Evolutionary conservation across 2,888 invertebrate species (phyloP), one percentile per base, ranked within the genome.

Genomic region (Campopleginae sp.): DNA sequence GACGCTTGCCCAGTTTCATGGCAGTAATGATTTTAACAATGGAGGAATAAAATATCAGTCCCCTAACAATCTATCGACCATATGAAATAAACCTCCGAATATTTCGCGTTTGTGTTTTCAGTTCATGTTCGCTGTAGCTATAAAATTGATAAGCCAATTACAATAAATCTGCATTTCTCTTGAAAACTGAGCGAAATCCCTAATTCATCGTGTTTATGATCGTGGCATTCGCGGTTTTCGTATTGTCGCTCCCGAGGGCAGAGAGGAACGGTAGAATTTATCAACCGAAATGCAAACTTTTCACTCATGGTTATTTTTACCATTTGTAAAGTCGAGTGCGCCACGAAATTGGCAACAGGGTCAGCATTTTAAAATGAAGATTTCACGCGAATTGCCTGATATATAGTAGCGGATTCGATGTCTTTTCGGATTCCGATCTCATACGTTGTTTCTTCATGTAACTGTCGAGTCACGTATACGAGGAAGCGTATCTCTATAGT

Each of bases 341-440:
- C 8, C 12, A 12, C 12, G 54, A 23, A 38, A 54, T 54, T 23
- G 23, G 23, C 54, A 14, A 5, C 19, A 8, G 1, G 7, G 54
- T 58, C 12, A 12, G 27, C 12, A 58, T 58, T 23, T n/a, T 12
- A 12, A 5, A 27, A 58, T 27, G 23, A 54, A 23, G 12, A 54
- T 54, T 54, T 7, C 2, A 54, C 54, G 54, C 23, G 6, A 48
- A 48, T 5, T n/a, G n/a, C n/a, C 2, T 58, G 10, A 58, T 23
- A 27, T 58, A 12, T 58, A 58, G 23, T 27, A 27, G 14, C 10
- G 14, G 58, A 27, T 14, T 6, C 27, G 27, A 27, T 0, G 12
- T 58, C 4, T 70, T 76, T 83, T 44, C 61, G 71, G 75, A 84
- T 80, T 84, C 76, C 54, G 65, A 71, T 80, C 75, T 71, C 65